Evolutionary conservation across 2,888 invertebrate species (phyloP).

Genomic region (Lepetodrilus schrolli): DNA sequence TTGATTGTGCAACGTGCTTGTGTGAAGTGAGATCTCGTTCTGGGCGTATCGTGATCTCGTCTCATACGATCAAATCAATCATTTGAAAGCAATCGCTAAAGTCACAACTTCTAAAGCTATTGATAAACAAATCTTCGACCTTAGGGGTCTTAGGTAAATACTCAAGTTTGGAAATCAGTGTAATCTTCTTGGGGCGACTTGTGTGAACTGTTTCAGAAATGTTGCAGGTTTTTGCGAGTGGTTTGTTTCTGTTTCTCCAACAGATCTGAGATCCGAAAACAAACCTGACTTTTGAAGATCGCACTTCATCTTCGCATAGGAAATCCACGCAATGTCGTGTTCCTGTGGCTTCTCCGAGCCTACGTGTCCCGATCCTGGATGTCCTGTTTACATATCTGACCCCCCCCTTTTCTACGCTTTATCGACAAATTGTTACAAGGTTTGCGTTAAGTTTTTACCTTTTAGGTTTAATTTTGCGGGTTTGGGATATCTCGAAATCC

Average conservation of each 20-base stretch:
- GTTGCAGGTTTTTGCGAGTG: conserved; percentile 12
- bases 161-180: conserved; percentile 20
- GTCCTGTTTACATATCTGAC: conserved; percentile 17
- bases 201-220: conserved; percentile 23
- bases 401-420: background rate
- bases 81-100: conserved; percentile 9
- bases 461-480: conserved; percentile 30
- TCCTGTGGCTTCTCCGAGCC: background rate
- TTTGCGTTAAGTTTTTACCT: conserved; percentile 35
- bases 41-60: conserved; percentile 11
- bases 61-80: conserved; percentile 17
- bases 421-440: conserved; percentile 30
- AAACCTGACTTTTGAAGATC: conserved; percentile 37
- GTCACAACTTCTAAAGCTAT: conserved; percentile 24
- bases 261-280: conserved; percentile 28
- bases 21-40: conserved; percentile 23
- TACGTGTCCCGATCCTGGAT: conserved; percentile 19
- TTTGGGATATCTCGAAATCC: conserved; percentile 33
- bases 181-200: background rate
- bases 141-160: conserved; percentile 7
- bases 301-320: conserved; percentile 17
- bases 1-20: background rate
- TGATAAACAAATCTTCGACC: conserved; percentile 24
- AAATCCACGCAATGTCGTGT: conserved; percentile 36
- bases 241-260: conserved; percentile 26